Conservation (phyloP, 2,888 invertebrate species). For the Timandra comae region DNA sequence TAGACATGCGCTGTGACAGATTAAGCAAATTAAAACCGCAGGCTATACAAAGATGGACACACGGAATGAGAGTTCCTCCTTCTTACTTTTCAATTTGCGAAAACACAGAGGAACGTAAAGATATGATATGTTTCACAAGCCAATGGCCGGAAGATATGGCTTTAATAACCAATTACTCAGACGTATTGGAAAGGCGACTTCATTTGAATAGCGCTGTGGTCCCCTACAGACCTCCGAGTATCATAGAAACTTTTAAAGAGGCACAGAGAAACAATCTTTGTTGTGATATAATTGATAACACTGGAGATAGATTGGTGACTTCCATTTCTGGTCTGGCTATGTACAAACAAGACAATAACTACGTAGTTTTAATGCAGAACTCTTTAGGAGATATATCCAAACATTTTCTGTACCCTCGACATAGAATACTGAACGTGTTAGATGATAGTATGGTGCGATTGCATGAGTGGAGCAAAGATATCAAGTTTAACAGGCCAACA, state of each 20-base stretch:
- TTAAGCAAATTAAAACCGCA: constrained; percentile 32
- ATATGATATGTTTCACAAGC: constrained; percentile 53
- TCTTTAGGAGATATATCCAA: constrained; percentile 60
- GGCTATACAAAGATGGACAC: constrained; percentile 73
- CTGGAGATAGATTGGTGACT: constrained; percentile 45
- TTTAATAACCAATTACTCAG: constrained; percentile 47
- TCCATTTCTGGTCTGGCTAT: constrained; percentile 47
- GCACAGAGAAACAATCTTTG: constrained; percentile 47
- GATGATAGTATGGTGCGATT: constrained; percentile 45
- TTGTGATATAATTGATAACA: constrained; percentile 43
- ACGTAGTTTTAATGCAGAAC: constrained; percentile 51
- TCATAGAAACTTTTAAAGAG: constrained; percentile 41
- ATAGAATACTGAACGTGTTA: constrained; percentile 44
- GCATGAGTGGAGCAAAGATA: constrained; percentile 48
- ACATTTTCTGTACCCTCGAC: constrained; percentile 47
- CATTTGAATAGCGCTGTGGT: constrained; percentile 38
- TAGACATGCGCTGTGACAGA: constrained; percentile 48
- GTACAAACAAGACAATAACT: constrained; percentile 43
- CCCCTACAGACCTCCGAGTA: constrained; percentile 57
- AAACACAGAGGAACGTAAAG: constrained; percentile 47
- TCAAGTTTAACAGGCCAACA: constrained; percentile 30
- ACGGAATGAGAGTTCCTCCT: constrained; percentile 71
- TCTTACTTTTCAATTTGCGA: constrained; percentile 49
- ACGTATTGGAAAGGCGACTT: constrained; percentile 29
- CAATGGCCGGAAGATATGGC: constrained; percentile 66